Base-by-base conservation (phyloP, 2,797 vertebrate species). In the Nyctalus aviator region DNA sequence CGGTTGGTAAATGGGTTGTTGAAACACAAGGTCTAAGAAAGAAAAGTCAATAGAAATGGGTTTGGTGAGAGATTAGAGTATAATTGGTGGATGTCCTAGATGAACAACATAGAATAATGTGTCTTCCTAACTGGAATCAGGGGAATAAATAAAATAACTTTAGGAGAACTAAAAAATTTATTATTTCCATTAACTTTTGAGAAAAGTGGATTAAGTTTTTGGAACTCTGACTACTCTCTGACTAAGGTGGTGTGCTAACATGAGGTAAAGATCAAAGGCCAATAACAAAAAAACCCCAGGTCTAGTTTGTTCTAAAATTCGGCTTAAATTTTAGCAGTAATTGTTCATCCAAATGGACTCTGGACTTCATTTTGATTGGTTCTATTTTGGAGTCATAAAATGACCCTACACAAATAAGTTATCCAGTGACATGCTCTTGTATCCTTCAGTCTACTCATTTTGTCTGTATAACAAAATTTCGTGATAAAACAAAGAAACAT, bases 141-240 rank as follows among this genome's bases (percentile, higher is more conserved):
- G 68, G 8, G 20, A 50, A 81, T 87, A 72, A 81, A 92, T 73
- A 84, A 83, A 75, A 64, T 79, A 93, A 97, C 68, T 86, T 66
- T 32, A 93, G 15, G 30, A 71, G 37, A 30, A 27, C 8, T 78
- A 41, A 62, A 84, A 48, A 10, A 69, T 75, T 69, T 64, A 50
- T 85, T 88, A 48, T 88, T 73, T 13, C 55, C 12, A 21, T 72
- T 83, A 73, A 32, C 6, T 69, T 94, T 93, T 93, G 41, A 71
- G 15, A 86, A 92, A 92, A 94, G 88, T 2, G 3, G 0, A 91
- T 82, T 68, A 37, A 90, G 3, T 18, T 55, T 95, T 88, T 53
- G 44, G 79, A 10, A 84, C 37, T 84, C 35, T 78, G 55, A 64
- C 46, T 66, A 18, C 30, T 82, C 15, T 32, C 35, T 87, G 62